Base-by-base conservation (phyloP, 2,888 invertebrate genomes). In the Antheraea assamensis region DNA sequence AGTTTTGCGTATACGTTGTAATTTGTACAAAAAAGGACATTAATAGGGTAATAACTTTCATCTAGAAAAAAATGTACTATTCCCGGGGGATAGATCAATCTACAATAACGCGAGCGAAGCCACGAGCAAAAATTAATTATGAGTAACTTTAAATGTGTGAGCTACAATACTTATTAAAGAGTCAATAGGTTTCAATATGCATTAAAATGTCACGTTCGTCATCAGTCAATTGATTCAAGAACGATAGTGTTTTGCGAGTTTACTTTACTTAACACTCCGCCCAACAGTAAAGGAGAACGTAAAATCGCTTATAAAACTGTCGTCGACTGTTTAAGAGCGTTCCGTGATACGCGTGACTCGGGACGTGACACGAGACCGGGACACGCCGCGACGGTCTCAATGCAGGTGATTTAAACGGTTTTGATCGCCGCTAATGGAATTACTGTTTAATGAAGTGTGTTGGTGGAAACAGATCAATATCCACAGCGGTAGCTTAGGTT, bases 181-280 rank as follows among this genome's bases (percentile, higher is more conserved):
- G 52, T 52, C 21, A 52, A 52, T 52, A 52, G 1, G 24, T 24
- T 58, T 24, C 24, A 24, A 64, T 27, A 30, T 64, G 3, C 15
- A 64, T 64, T 64, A 27, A 64, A 30, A 64, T 64, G 30, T 27
- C 61, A 42, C 27, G 42, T 58, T 30, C 21, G 68, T 55, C 52
- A 19, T 42, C 27, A 73, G 73, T 73, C 70, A 47, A 27, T 70
- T 78, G 75, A 77, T 79, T 71, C 74, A 58, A 70, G n/a, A 73
- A 55, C 42, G n/a, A n/a, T n/a, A n/a, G n/a, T n/a, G n/a, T n/a
- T n/a, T n/a, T n/a, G n/a, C 77, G 79, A 85, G 84, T 85, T 83
- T 85, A 85, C 84, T 85, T 83, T 85, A 85, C 84, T 84, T 83
- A 81, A 82, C 87, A 82, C 86, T 82, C 79, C 72, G 77, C 71